phyloP scores from a whole-genome alignment of 23 tunicate genomes.

The Trididemnum clinides region DNA sequence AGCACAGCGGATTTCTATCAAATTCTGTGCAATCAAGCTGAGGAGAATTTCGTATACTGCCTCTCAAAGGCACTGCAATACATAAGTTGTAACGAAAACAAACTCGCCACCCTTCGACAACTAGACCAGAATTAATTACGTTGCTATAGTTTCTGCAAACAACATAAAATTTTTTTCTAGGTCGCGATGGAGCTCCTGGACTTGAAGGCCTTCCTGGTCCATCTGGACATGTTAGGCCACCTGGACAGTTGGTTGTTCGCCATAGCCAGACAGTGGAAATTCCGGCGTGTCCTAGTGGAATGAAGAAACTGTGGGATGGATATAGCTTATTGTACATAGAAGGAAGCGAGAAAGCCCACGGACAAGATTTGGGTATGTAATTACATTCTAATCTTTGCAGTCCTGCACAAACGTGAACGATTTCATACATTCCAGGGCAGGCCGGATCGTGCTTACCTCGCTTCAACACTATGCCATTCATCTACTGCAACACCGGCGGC shows the following conservation, averaged over 20 bases:
- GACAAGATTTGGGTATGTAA: constrained; percentile 92
- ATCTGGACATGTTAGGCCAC: constrained; percentile 78
- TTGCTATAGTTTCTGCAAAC: too few species aligned
- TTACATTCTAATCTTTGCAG: too few species aligned
- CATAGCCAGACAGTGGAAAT: constrained; percentile 94
- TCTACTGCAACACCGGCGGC: constrained; percentile 82
- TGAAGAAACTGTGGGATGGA: constrained; percentile 86
- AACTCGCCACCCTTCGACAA: too few species aligned
- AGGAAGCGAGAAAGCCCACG: constrained; percentile 84
- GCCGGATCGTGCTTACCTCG: constrained; percentile 89
- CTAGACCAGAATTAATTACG: too few species aligned
- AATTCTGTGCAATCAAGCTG: too few species aligned
- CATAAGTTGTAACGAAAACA: too few species aligned
- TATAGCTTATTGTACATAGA: constrained; percentile 83
- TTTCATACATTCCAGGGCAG: constrained; percentile 54
- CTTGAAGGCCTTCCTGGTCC: constrained; percentile 64
- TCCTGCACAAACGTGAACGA: too few species aligned
- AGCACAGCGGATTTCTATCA: too few species aligned
- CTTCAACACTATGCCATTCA: constrained; percentile 90
- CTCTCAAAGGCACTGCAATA: too few species aligned
- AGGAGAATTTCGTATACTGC: too few species aligned
- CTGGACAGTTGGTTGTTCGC: constrained; percentile 81
- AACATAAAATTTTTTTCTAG: constrained; percentile 4
- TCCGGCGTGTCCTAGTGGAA: constrained; percentile 93
- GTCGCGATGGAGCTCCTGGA: constrained; percentile 81